These are phyloP conservation scores for Ophioninae sp. DNA, from an alignment of 2,888 invertebrate genomes.

Conservation along the genomic window DNA sequence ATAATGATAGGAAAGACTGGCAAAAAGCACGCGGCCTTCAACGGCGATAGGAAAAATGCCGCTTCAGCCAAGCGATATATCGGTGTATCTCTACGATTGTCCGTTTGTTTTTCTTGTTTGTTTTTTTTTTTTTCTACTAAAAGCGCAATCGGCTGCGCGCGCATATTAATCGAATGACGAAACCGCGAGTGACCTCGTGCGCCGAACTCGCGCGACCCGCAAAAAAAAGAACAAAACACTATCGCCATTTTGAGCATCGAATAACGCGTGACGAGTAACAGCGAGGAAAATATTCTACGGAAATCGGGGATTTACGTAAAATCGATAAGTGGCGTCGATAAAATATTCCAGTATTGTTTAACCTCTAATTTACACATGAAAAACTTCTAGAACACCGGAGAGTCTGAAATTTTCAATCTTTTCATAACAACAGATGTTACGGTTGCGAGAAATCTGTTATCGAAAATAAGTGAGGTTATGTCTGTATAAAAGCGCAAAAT, in stretches of 20 bases:
- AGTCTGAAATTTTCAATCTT: too few relatives aligned
- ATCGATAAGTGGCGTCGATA: background rate
- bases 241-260: slow-evolving; percentile 28
- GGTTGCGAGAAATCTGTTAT: too few relatives aligned
- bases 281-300: background rate
- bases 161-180: slow-evolving; percentile 12
- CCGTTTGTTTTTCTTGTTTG: too few relatives aligned
- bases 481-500: too few relatives aligned
- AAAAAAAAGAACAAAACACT: background rate
- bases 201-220: slow-evolving; percentile 35
- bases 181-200: slow-evolving; percentile 47
- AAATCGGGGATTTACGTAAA: background rate
- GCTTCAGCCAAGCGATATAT: background rate
- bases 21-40: too few relatives aligned
- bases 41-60: background rate
- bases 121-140: background rate
- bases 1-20: too few relatives aligned
- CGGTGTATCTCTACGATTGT: background rate
- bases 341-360: too few relatives aligned
- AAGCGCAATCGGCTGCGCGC: background rate
- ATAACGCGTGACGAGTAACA: background rate
- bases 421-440: too few relatives aligned
- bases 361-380: too few relatives aligned
- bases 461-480: too few relatives aligned
- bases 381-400: too few relatives aligned